Percentiles rank a stretch among this genome's conserved stretches.
Evolutionary conservation across 2,797 vertebrate genomes (phyloP).

Genomic region (Myoxocephalus aenaeus): DNA sequence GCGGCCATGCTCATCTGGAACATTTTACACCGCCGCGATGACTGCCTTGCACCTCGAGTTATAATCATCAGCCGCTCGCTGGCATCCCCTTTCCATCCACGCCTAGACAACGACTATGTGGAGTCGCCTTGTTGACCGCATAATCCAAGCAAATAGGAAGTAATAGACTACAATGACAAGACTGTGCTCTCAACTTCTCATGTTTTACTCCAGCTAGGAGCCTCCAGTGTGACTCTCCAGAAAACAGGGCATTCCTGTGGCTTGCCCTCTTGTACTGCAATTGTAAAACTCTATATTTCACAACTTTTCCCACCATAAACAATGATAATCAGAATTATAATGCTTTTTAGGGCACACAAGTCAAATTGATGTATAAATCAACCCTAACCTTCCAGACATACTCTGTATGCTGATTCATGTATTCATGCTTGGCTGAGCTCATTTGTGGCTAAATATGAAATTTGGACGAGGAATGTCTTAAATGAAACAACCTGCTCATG

Average conservation of each 20-base stretch:
- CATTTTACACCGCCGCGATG: constrained; percentile 95
- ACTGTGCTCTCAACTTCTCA: constrained; percentile 1
- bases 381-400: constrained; percentile 31
- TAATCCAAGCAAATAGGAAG: background rate
- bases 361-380: constrained; percentile 36
- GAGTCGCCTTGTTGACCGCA: constrained; percentile 84
- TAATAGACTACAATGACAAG: background rate
- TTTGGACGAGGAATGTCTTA: constrained; percentile 26
- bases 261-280: constrained; percentile 25
- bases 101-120: constrained; percentile 95
- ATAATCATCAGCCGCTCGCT: constrained; percentile 95
- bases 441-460: constrained; percentile 30
- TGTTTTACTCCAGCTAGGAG: constrained; percentile 12
- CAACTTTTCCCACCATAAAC: constrained; percentile 12
- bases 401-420: constrained; percentile 37
- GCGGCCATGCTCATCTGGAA: constrained; percentile 99
- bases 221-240: constrained; percentile 28
- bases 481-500: constrained; percentile 37
- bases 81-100: constrained; percentile 86
- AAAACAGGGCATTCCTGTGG: constrained; percentile 23
- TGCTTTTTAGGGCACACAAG: constrained; percentile 46
- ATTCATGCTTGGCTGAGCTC: constrained; percentile 28
- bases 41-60: constrained; percentile 91
- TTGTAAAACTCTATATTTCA: constrained; percentile 40
- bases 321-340: constrained; percentile 38